phyloP scores from a whole-genome alignment of 2,113 vertebrate species.

The Oxygymnocypris stewartii region DNA sequence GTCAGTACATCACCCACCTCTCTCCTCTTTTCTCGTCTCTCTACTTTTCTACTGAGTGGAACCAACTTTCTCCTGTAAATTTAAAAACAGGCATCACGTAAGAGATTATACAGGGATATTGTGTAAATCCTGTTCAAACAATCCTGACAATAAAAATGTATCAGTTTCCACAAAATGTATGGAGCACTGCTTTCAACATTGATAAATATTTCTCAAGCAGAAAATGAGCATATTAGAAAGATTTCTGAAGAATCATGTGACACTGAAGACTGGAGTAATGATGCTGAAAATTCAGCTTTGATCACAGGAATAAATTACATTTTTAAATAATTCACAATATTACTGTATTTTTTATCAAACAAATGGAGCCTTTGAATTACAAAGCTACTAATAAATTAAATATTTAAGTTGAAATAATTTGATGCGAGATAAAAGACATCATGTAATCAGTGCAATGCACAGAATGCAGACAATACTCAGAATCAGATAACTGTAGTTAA shows the following conservation, averaged over 20 bases:
- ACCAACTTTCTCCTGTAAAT: conserved; percentile 88
- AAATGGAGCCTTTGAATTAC: neutral
- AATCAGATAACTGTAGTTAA: no score
- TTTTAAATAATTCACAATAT: neutral
- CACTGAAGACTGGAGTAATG: neutral
- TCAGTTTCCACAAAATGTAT: neutral
- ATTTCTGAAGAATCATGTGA: neutral
- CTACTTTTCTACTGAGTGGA: conserved; percentile 92
- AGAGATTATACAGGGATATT: neutral
- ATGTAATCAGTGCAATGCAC: neutral
- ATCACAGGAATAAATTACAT: neutral
- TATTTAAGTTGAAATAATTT: neutral
- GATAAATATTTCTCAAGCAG: neutral
- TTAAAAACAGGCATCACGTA: neutral
- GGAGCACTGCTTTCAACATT: neutral
- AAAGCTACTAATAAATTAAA: neutral
- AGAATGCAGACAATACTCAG: neutral
- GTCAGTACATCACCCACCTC: conserved; percentile 75
- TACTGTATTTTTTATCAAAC: neutral
- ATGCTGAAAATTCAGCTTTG: neutral
- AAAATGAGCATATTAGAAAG: neutral
- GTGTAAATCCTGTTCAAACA: neutral
- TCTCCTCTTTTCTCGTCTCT: conserved; percentile 88
- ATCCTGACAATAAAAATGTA: neutral
- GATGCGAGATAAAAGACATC: neutral